These are phyloP conservation scores for Gymnarchus niloticus DNA, from an alignment of 2,113 vertebrate species.

Conservation along the genomic window DNA sequence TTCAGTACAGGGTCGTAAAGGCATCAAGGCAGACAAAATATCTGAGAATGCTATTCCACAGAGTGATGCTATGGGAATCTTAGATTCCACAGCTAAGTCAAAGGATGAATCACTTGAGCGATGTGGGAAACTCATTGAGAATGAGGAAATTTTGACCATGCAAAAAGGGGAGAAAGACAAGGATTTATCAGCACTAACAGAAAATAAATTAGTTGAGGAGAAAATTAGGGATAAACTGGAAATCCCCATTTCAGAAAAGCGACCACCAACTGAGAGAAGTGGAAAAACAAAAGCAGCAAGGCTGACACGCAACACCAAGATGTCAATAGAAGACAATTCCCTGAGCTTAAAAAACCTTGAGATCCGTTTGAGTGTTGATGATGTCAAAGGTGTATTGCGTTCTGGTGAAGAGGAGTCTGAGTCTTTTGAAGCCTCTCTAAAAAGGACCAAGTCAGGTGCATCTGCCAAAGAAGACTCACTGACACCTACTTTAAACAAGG, in stretches of 20 bases:
- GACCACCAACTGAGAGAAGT: slow-evolving; percentile 64
- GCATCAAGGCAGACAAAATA: slow-evolving; percentile 65
- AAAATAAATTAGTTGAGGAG: slow-evolving; percentile 60
- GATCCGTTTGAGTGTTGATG: slow-evolving; percentile 70
- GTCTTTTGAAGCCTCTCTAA: slow-evolving; percentile 38
- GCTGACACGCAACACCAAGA: slow-evolving; percentile 69
- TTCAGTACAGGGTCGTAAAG: slow-evolving; percentile 66
- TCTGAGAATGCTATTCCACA: slow-evolving; percentile 42
- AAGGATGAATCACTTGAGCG: slow-evolving; percentile 52
- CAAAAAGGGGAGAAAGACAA: slow-evolving; percentile 41
- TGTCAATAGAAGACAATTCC: slow-evolving; percentile 62
- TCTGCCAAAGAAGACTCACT: slow-evolving; percentile 58
- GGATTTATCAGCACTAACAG: slow-evolving; percentile 46
- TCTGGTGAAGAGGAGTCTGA: slow-evolving; percentile 62
- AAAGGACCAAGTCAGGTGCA: slow-evolving; percentile 53
- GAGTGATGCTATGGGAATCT: slow-evolving; percentile 41
- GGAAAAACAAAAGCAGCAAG: slow-evolving; percentile 77
- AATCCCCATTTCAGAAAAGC: slow-evolving; percentile 56
- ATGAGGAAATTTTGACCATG: slow-evolving; percentile 39
- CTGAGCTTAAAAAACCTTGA: slow-evolving; percentile 75
- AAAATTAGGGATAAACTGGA: slow-evolving; percentile 55
- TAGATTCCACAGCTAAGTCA: slow-evolving; percentile 45
- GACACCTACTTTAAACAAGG: slow-evolving; percentile 52
- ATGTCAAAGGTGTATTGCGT: slow-evolving; percentile 65
- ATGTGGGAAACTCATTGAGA: slow-evolving; percentile 54